Conservation (phyloP, 2,113 vertebrate species). For the Falcunculus frontatus region DNA sequence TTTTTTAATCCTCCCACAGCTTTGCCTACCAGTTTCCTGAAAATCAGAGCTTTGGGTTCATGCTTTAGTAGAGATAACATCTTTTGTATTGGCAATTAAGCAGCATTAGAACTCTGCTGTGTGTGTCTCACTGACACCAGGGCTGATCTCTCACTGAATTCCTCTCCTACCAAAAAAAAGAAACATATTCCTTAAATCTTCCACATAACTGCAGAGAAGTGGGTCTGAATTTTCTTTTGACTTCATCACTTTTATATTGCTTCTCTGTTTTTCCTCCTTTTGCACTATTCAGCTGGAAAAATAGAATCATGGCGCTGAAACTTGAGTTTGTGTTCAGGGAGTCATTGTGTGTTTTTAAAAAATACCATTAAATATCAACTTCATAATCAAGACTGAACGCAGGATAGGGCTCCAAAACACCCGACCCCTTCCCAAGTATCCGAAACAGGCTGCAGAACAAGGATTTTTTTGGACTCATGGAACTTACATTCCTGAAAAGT, state of each 20-base stretch:
- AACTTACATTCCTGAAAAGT: neutral
- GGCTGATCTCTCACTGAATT: neutral
- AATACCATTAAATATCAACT: neutral
- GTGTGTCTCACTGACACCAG: neutral
- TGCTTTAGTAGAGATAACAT: neutral
- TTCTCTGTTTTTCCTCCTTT: neutral
- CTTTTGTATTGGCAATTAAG: slow-evolving; percentile 13
- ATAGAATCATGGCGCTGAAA: neutral
- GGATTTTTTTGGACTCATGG: neutral
- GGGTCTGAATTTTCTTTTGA: neutral
- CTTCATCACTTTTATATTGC: neutral
- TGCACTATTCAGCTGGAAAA: neutral
- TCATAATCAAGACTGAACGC: neutral
- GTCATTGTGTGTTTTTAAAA: neutral
- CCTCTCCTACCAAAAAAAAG: neutral
- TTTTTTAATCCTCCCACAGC: neutral
- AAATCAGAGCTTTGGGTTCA: neutral
- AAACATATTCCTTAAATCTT: neutral
- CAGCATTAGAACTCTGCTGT: neutral
- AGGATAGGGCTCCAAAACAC: neutral
- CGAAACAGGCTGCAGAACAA: neutral
- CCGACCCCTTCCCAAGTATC: neutral
- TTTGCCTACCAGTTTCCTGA: slow-evolving; percentile 25
- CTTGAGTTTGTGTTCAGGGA: neutral
- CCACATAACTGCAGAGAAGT: neutral